Percentiles rank a stretch among this genome's conserved stretches.
These are phyloP conservation scores for Tolypeutes matacus DNA, from an alignment of 2,797 vertebrate species.

Conservation along the genomic window DNA sequence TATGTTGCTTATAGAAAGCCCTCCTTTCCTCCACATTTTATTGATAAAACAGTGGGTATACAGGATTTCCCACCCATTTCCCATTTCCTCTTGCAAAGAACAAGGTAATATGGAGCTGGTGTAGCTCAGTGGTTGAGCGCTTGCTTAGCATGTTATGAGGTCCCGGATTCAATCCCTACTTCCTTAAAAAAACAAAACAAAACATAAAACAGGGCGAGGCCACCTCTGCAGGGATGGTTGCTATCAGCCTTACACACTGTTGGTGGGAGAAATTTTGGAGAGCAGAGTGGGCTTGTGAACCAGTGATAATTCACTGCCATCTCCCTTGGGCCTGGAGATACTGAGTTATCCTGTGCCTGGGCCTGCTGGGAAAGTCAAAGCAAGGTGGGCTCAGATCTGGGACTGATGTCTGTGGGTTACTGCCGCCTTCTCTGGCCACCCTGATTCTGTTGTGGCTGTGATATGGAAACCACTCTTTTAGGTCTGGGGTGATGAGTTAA, in stretches of 20 bases:
- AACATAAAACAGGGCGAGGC: too few relatives aligned
- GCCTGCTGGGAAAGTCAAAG: neutral
- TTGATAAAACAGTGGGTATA: conserved; percentile 19
- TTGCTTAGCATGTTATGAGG: too few relatives aligned
- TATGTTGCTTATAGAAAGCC: neutral
- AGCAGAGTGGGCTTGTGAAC: neutral
- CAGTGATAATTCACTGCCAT: neutral
- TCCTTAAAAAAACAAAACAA: too few relatives aligned
- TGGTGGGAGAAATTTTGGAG: neutral
- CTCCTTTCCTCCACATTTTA: neutral
- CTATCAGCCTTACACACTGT: neutral
- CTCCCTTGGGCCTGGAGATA: neutral
- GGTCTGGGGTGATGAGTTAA: neutral
- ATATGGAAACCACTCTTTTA: neutral
- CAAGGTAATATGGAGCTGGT: neutral
- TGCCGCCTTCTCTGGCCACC: neutral
- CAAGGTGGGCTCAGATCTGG: neutral
- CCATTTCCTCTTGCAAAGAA: conserved; percentile 48
- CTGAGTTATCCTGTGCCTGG: neutral
- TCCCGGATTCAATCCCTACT: too few relatives aligned
- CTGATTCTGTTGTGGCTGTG: neutral
- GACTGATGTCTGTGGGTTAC: neutral
- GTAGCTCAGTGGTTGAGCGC: too few relatives aligned
- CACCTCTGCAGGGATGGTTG: neutral
- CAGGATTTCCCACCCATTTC: conserved; percentile 33